phyloP scores from a whole-genome alignment of 2,113 vertebrate species.

The Buteo buteo region DNA sequence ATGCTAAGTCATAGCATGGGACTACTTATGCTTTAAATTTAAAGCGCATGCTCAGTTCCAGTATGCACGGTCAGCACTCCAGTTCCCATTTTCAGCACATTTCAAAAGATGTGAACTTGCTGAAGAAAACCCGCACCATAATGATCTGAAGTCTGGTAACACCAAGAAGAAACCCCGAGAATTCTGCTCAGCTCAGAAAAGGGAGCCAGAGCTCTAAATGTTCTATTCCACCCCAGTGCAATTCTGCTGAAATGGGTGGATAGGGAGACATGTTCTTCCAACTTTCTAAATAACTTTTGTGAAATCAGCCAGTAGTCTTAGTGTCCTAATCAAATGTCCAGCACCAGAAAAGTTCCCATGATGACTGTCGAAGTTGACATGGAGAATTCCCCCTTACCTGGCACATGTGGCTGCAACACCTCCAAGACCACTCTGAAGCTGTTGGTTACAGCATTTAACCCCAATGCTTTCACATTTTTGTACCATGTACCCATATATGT shows the following conservation, averaged over 20 bases:
- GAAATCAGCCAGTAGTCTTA: not conserved
- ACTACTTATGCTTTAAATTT: not conserved
- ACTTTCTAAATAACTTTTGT: not conserved
- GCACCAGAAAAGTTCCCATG: not conserved
- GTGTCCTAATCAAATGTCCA: not conserved
- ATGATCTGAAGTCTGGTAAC: not conserved
- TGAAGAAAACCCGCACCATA: not conserved
- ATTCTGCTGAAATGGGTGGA: not conserved
- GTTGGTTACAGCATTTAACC: not conserved
- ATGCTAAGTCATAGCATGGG: not conserved
- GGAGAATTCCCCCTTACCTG: not conserved
- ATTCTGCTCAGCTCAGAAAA: not conserved
- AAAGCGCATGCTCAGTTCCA: not conserved
- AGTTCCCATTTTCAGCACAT: not conserved
- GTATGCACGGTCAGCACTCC: not conserved
- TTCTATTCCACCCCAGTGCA: not conserved
- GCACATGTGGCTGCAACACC: not conserved
- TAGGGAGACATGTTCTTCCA: not conserved
- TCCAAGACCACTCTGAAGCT: not conserved
- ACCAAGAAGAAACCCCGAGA: not conserved
- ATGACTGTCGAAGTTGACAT: not conserved
- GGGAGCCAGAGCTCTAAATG: not conserved
- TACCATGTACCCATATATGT: not conserved
- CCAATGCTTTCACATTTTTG: not conserved
- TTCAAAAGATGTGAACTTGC: not conserved